These are phyloP conservation scores for Eulacestoma nigropectus DNA, from an alignment of 2,113 vertebrate species.

Conservation along the genomic window DNA sequence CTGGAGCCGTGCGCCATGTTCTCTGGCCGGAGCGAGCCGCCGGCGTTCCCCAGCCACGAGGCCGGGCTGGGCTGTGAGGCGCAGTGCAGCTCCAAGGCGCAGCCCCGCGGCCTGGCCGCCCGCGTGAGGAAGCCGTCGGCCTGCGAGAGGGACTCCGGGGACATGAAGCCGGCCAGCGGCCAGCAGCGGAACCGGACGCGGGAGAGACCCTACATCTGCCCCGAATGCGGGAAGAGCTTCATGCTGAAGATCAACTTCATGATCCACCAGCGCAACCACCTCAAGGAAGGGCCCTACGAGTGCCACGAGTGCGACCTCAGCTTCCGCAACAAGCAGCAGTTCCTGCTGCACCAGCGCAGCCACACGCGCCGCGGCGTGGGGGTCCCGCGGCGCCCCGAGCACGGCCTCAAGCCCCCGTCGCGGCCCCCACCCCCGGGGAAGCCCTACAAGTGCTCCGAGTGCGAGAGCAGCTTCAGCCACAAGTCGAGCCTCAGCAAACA, in stretches of 20 bases:
- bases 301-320: slow-evolving; percentile 75
- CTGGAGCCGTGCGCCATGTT: slow-evolving; percentile 60
- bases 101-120: background rate
- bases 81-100: slow-evolving; percentile 21
- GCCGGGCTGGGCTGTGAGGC: slow-evolving; percentile 39
- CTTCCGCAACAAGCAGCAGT: slow-evolving; percentile 80
- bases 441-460: slow-evolving; percentile 78
- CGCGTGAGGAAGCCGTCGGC: background rate
- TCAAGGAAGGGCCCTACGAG: slow-evolving; percentile 77
- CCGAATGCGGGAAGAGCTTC: slow-evolving; percentile 79
- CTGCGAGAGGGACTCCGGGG: slow-evolving; percentile 49
- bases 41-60: slow-evolving; percentile 6
- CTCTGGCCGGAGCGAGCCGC: slow-evolving; percentile 36
- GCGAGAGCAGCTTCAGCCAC: slow-evolving; percentile 82
- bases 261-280: slow-evolving; percentile 80
- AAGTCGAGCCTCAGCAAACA: slow-evolving; percentile 79
- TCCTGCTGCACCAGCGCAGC: slow-evolving; percentile 77
- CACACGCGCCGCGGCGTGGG: slow-evolving; percentile 69
- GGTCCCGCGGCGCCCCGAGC: slow-evolving; percentile 67
- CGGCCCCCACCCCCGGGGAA: slow-evolving; percentile 51
- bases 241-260: slow-evolving; percentile 78
- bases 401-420: slow-evolving; percentile 41
- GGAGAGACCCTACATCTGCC: slow-evolving; percentile 75
- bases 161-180: background rate
- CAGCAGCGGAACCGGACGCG: slow-evolving; percentile 74